Conservation (phyloP, 2,113 vertebrate species). For the Phodopus roborovskii region DNA sequence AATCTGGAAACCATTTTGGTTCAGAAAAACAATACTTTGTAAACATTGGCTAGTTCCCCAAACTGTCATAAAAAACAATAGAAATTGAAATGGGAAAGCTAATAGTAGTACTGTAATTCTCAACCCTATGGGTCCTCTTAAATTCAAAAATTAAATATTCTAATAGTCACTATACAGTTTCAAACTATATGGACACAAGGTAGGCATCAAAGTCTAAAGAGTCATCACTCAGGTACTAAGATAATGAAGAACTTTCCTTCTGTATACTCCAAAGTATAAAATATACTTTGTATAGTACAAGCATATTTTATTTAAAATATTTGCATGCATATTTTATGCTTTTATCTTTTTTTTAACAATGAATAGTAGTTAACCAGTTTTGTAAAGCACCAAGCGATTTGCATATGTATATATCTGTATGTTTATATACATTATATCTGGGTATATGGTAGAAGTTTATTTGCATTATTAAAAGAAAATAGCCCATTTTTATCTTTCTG, state of each 20-base stretch:
- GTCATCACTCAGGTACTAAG: not conserved
- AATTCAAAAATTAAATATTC: not conserved
- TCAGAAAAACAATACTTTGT: slow-evolving; percentile 59
- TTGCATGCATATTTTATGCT: not conserved
- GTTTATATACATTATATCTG: not conserved
- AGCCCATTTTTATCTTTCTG: not conserved
- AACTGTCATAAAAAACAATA: slow-evolving; percentile 28
- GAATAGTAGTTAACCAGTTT: not conserved
- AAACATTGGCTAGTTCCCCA: slow-evolving; percentile 45
- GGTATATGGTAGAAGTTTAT: not conserved
- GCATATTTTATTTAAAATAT: not conserved
- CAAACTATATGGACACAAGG: not conserved
- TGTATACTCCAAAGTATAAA: not conserved
- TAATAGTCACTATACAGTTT: not conserved
- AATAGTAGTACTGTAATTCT: slow-evolving; percentile 22
- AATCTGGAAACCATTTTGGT: slow-evolving; percentile 62
- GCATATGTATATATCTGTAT: accelerated
- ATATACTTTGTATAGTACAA: not conserved
- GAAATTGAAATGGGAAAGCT: slow-evolving; percentile 38
- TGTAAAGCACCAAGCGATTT: not conserved
- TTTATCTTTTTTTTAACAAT: not conserved
- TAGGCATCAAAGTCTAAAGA: not conserved
- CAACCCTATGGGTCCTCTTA: not conserved
- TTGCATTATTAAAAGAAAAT: not conserved
- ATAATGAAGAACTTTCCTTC: not conserved